Evolutionary conservation across 1,140 invertebrate species (phyloP), one percentile per base, ranked within the genome.

Genomic region (Ylistrum balloti): DNA sequence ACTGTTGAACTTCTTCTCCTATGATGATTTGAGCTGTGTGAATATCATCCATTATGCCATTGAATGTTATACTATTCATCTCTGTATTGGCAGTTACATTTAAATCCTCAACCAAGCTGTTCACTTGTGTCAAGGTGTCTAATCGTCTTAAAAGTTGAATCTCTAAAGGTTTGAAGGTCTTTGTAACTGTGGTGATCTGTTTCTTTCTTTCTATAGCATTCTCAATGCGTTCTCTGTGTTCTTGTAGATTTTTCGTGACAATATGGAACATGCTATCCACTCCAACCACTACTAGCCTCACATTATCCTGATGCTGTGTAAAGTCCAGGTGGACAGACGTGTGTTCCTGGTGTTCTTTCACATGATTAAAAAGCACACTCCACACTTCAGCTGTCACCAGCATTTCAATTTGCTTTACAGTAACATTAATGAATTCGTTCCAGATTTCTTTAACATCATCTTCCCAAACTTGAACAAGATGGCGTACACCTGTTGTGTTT

Each of bases 381-480:
- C 88, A 89, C 11, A 48, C 86, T n/a, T 91, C 91, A 41, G 41
- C 9, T 0, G 87, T 89, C 20, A 90, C 86, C 20, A 48, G n/a
- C 0, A 91, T 41, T 34, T 91, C 88, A 0, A 13, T 34, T 34
- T 91, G 89, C 9, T 90, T 35, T 33, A 74, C 85, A 45, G n/a
- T 88, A 5, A 41, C 88, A 22, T 85, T 33, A 7, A 91, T 85
- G 86, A 88, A 88, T 13, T 91, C 87, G 0, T 88, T 33, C 86
- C 89, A 91, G 15, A 33, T 89, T 88, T 90, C 56, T 17, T 56
- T 32, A 32, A 88, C 87, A 22, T 88, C 87, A 13, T 56, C 33
- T 48, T 91, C 86, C 91, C 91, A 91, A 32, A 32, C 22, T 41
- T 90, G 90, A 33, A 91, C 88, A n/a, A 88, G 87, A 33, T 86